phyloP scores from a whole-genome alignment of 2,797 vertebrate species.

The Phataginus tricuspis region DNA sequence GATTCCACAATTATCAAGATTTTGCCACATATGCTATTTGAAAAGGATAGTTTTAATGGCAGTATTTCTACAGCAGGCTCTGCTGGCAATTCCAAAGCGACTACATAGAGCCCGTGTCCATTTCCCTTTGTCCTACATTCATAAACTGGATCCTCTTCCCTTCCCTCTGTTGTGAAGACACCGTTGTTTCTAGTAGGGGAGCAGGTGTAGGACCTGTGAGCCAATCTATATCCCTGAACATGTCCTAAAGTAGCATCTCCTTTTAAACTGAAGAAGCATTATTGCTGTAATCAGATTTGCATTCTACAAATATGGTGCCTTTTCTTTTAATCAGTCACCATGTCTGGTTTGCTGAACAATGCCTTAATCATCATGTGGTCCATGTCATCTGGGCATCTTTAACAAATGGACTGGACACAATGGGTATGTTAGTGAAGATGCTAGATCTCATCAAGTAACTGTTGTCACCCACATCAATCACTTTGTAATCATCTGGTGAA shows the following conservation, averaged over 20 bases:
- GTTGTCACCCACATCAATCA: slow-evolving; percentile 7
- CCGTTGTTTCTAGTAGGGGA: neutral
- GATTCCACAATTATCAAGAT: neutral
- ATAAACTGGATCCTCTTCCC: neutral
- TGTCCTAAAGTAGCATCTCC: neutral
- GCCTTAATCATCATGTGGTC: neutral
- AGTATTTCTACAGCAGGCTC: neutral
- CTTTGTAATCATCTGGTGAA: slow-evolving; percentile 47
- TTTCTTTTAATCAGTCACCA: neutral
- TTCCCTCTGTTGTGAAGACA: neutral
- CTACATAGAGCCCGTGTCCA: neutral
- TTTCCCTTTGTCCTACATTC: neutral
- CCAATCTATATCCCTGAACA: fast-evolving
- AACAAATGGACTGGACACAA: neutral
- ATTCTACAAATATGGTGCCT: neutral
- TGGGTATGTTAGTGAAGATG: neutral
- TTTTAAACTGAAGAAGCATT: neutral
- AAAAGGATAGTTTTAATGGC: neutral
- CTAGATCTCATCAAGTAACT: neutral
- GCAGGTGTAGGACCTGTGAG: neutral
- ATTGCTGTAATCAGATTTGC: slow-evolving; percentile 15
- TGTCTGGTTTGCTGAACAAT: neutral
- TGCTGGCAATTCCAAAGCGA: neutral
- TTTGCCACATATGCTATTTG: neutral
- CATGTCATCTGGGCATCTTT: neutral